Evolutionary conservation across 2,113 vertebrate genomes (phyloP).

Genomic region (Balaenoptera acutorostrata): DNA sequence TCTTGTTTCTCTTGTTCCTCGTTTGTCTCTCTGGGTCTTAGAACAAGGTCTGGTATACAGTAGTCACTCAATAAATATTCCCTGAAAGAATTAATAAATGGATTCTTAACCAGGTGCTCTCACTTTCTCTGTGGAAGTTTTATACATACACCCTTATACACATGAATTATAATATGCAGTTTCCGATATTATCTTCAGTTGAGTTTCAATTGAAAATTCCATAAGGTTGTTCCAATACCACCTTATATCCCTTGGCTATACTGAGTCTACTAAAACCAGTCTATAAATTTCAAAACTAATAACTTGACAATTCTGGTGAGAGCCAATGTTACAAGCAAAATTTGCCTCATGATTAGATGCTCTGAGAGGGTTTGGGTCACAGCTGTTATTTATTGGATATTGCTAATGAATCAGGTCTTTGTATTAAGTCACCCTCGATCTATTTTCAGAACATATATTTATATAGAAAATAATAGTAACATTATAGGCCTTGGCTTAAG

Average conservation of each 20-base stretch:
- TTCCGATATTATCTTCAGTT: background rate
- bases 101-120: background rate
- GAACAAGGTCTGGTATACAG: background rate
- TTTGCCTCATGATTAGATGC: background rate
- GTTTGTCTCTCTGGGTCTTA: background rate
- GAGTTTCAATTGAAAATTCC: constrained; percentile 16
- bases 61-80: background rate
- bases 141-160: background rate
- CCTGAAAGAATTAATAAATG: background rate
- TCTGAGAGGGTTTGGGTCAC: background rate
- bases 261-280: constrained; percentile 36
- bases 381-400: constrained; percentile 9
- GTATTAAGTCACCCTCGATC: constrained; percentile 39
- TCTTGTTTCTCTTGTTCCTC: background rate
- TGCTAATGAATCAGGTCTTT: constrained; percentile 16
- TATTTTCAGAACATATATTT: constrained; percentile 63
- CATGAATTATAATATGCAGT: background rate
- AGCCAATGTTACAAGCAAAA: constrained; percentile 18
- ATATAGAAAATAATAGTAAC: constrained; percentile 73
- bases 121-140: background rate
- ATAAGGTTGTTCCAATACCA: background rate
- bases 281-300: constrained; percentile 48
- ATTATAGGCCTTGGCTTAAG: constrained; percentile 73
- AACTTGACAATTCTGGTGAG: constrained; percentile 37
- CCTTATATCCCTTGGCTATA: background rate